phyloP scores from a whole-genome alignment of 2,113 vertebrate genomes.

The Cynocephalus volans region DNA sequence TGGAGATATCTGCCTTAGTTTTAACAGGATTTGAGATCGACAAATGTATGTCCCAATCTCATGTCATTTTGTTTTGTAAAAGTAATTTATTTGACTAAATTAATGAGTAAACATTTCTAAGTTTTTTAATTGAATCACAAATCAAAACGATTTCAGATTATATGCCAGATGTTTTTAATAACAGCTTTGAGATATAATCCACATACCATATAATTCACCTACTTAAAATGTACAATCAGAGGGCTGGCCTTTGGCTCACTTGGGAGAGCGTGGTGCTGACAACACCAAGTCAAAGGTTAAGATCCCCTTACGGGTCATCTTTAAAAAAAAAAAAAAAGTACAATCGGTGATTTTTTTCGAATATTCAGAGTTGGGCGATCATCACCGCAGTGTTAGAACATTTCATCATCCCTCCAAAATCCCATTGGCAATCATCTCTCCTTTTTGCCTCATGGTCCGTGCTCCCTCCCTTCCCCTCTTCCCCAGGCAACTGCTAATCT shows the following conservation, averaged over 20 bases:
- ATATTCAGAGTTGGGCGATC: not conserved
- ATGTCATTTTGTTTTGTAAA: too few relatives aligned
- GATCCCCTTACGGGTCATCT: too few relatives aligned
- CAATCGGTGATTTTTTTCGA: not conserved
- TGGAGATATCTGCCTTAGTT: conserved; percentile 13
- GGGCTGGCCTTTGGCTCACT: too few relatives aligned
- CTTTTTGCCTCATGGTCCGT: not conserved
- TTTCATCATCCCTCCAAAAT: not conserved
- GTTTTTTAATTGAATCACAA: not conserved
- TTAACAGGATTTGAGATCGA: not conserved
- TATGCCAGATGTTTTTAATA: not conserved
- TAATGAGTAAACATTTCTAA: not conserved
- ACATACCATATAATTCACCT: not conserved
- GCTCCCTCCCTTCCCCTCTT: not conserved
- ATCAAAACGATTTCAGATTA: not conserved
- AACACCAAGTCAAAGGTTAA: too few relatives aligned
- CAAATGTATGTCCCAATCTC: not conserved
- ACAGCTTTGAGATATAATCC: not conserved
- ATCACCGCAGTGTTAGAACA: not conserved
- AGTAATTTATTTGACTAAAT: too few relatives aligned
- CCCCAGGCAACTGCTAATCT: too few relatives aligned
- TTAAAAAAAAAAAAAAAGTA: too few relatives aligned
- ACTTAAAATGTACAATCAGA: not conserved
- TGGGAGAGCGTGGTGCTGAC: too few relatives aligned
- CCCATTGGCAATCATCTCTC: not conserved